Evolutionary conservation across 2,797 vertebrate species (phyloP).

Genomic region (Euphonia xanthogaster): DNA sequence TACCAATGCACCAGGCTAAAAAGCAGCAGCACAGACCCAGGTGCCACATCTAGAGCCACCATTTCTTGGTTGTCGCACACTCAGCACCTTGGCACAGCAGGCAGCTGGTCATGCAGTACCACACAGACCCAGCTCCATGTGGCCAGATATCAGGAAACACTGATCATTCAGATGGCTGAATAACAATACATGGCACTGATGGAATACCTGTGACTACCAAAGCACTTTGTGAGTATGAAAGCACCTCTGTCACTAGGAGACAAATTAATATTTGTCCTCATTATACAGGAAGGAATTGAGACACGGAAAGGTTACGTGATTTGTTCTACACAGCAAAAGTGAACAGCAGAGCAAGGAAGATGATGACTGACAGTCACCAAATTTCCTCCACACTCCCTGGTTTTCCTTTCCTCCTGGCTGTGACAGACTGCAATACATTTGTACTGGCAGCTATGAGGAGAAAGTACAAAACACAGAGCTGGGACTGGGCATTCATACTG

Average conservation of each 20-base stretch:
- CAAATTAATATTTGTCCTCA: slow-evolving; percentile 49
- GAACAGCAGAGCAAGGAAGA: not conserved
- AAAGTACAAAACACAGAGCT: not conserved
- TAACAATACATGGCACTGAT: not conserved
- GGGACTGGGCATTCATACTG: not conserved
- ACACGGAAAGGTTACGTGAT: not conserved
- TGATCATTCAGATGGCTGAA: not conserved
- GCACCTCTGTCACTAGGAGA: slow-evolving; percentile 10
- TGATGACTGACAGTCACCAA: not conserved
- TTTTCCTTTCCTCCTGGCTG: not conserved
- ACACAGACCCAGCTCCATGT: not conserved
- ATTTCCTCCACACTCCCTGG: not conserved
- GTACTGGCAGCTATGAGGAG: not conserved
- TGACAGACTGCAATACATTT: not conserved
- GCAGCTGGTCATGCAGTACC: not conserved
- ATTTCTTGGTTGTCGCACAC: not conserved
- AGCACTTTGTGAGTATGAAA: not conserved
- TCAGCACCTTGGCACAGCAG: not conserved
- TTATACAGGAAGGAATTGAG: not conserved
- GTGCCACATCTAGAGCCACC: not conserved
- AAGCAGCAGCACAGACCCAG: not conserved
- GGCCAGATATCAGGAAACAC: not conserved
- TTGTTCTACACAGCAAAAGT: not conserved
- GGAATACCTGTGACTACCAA: not conserved
- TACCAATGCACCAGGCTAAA: not conserved